These are phyloP conservation scores for Candidula unifasciata DNA, from an alignment of 2,888 invertebrate species.

Conservation along the genomic window DNA sequence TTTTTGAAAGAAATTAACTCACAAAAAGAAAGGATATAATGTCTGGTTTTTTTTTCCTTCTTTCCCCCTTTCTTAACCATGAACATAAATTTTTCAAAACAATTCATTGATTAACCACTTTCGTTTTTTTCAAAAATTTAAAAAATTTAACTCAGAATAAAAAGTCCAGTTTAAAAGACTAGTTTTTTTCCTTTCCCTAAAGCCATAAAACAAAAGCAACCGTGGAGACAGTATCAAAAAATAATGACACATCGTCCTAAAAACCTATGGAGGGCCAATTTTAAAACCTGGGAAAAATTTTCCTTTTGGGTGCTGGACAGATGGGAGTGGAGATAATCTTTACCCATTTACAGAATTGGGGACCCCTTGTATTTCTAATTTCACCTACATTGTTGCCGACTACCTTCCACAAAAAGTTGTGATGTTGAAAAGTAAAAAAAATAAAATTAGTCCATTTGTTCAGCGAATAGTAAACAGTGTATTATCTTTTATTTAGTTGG, in stretches of 20 bases:
- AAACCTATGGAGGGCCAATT: slow-evolving; percentile 47
- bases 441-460: too few relatives aligned
- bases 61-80: too few relatives aligned
- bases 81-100: too few relatives aligned
- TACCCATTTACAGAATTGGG: slow-evolving; percentile 67
- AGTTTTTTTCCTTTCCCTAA: not conserved
- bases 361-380: slow-evolving; percentile 69
- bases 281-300: slow-evolving; percentile 17
- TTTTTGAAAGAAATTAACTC: too few relatives aligned
- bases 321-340: slow-evolving; percentile 60
- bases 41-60: too few relatives aligned
- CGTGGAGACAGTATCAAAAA: not conserved
- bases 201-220: slow-evolving; percentile 7
- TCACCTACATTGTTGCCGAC: slow-evolving; percentile 62
- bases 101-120: too few relatives aligned
- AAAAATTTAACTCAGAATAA: too few relatives aligned
- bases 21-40: too few relatives aligned
- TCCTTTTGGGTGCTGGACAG: slow-evolving; percentile 24
- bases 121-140: too few relatives aligned
- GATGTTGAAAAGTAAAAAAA: slow-evolving; percentile 36
- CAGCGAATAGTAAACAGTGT: too few relatives aligned
- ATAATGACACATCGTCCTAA: slow-evolving; percentile 45
- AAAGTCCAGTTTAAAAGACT: not conserved
- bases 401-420: slow-evolving; percentile 54
- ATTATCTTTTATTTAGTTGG: not conserved